Evolutionary conservation across 2,797 vertebrate genomes (phyloP), one percentile per base, ranked within the genome.

Genomic region (Cirrhinus mrigala): DNA sequence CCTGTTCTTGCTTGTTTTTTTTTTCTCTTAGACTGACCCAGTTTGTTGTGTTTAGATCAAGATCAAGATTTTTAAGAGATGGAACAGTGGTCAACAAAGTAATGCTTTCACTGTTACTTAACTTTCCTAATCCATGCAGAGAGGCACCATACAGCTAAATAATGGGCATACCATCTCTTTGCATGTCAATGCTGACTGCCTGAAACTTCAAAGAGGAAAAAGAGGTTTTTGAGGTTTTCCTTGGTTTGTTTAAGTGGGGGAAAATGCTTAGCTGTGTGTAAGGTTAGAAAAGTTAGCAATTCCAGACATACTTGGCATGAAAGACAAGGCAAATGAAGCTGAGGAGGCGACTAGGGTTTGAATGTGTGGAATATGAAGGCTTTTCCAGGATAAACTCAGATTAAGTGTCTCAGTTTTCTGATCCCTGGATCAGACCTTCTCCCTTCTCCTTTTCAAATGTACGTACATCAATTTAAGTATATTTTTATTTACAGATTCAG

Each of bases 31-130:
- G 68, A 82, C 56, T 90, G 89, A 91, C 83, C 88, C 85, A 88
- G 73, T 87, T 90, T 83, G 77, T 83, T 88, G 62, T 89, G 90
- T 91, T 91, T 89, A 79, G 86, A 90, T 89, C 37, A 73, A 89
- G 74, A 81, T n/a, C n/a, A n/a, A n/a, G 82, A 89, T 89, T 77
- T 69, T 44, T 7, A 9, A 44, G 40, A 44, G 40, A 44, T 44
- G 83, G 64, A 83, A 54, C 18, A 15, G 68, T 44, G 22, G 33
- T 37, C 15, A 56, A 37, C 50, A 27, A 56, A 44, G 15, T 66
- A 40, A 14, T 1, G 4, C 27, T 50, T 50, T 66, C 20, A 80
- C 24, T 48, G 20, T 80, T 40, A 48, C 56, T 69, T 81, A 27
- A 11, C 15, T 58, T 56, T 48, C 24, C 8, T 56, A 52, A 50